A percentile compares a stretch with the other conserved stretches of the same genome.
Evolutionary conservation across 2,888 invertebrate genomes (phyloP).

Genomic region (Trachelus iudaicus): DNA sequence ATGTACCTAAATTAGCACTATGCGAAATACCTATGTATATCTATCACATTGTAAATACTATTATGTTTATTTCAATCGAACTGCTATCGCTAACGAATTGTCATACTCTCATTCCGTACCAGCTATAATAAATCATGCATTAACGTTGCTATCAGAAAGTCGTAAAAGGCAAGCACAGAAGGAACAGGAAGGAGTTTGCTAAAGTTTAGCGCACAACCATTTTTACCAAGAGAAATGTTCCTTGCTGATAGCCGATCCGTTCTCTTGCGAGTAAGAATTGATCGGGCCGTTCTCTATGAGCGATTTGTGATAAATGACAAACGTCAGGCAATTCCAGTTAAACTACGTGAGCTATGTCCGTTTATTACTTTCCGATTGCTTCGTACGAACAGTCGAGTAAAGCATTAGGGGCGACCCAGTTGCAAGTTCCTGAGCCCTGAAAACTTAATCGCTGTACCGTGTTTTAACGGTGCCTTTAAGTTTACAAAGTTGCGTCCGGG

Average conservation of each 20-base stretch:
- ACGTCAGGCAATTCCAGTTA: neutral
- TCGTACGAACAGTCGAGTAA: neutral
- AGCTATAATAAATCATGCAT: constrained; percentile 13
- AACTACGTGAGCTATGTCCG: neutral
- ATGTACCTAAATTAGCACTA: constrained; percentile 47
- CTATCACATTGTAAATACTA: constrained; percentile 52
- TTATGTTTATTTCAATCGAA: constrained; percentile 41
- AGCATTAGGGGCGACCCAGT: constrained; percentile 31
- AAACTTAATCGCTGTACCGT: constrained; percentile 13
- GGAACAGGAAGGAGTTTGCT: neutral
- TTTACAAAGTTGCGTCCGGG: constrained; percentile 42
- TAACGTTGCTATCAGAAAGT: neutral
- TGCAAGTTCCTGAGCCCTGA: constrained; percentile 34
- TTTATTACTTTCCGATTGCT: neutral
- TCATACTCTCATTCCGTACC: constrained; percentile 39
- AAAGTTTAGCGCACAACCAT: neutral
- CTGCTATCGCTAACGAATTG: constrained; percentile 40
- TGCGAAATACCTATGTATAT: constrained; percentile 33
- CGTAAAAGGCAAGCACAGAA: neutral
- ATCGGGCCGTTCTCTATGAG: neutral
- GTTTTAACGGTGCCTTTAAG: constrained; percentile 39
- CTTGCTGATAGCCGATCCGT: neutral
- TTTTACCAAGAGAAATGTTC: neutral
- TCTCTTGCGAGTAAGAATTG: neutral
- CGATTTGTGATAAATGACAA: neutral